A percentile compares a stretch with the other conserved stretches of the same genome.
Evolutionary conservation across 1,140 invertebrate genomes (phyloP).

Genomic region (Harpegnathos saltator): DNA sequence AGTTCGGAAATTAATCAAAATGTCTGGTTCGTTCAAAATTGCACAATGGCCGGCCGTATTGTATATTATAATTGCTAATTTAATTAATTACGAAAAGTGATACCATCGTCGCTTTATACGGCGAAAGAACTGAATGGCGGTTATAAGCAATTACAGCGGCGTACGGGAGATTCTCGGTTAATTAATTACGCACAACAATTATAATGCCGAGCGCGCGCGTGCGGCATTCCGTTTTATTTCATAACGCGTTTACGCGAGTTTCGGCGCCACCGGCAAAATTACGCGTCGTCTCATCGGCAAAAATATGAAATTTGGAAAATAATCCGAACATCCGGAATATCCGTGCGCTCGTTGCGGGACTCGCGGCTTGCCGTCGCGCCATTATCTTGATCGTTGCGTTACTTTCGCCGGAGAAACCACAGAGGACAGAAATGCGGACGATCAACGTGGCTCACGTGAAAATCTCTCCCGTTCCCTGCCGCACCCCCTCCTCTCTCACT

Average conservation of each 20-base stretch:
- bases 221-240: constrained; percentile 29
- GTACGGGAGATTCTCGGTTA: constrained; percentile 35
- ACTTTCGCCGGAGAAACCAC: not conserved
- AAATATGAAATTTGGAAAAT: constrained; percentile 26
- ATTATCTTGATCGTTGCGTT: not conserved
- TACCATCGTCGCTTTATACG: constrained; percentile 31
- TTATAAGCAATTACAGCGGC: constrained; percentile 45
- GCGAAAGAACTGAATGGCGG: constrained; percentile 35
- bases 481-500: too few relatives aligned
- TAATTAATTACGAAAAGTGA: constrained; percentile 62
- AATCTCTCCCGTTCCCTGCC: not conserved
- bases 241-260: constrained; percentile 10
- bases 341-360: not conserved
- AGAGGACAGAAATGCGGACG: not conserved
- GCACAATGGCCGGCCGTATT: constrained; percentile 37
- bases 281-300: constrained; percentile 1
- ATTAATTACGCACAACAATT: constrained; percentile 50
- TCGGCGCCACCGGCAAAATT: not conserved
- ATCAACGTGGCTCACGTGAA: not conserved
- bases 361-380: not conserved
- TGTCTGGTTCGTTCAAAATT: constrained; percentile 51
- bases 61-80: constrained; percentile 55
- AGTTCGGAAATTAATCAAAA: constrained; percentile 60
- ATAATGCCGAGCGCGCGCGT: not conserved
- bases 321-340: constrained; percentile 17